Evolutionary conservation across 2,888 invertebrate species (phyloP).

Genomic region (Anagyrus pseudococci): DNA sequence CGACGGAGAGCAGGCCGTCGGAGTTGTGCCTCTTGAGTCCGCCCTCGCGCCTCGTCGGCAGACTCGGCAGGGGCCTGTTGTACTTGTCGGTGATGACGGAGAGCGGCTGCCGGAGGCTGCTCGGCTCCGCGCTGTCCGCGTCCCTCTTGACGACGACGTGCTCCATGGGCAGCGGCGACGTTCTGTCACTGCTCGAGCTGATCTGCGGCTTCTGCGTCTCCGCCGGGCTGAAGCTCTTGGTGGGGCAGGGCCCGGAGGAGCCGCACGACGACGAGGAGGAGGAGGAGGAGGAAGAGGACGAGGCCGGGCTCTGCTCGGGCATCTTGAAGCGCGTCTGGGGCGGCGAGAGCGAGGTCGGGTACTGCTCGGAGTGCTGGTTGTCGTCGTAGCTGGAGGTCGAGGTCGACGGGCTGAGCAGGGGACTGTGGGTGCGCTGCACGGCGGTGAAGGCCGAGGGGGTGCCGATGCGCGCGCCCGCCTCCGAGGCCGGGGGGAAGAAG

Average conservation of each 20-base stretch:
- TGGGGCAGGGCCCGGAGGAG: constrained; percentile 39
- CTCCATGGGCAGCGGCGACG: constrained; percentile 50
- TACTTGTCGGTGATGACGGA: constrained; percentile 60
- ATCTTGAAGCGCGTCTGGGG: constrained; percentile 48
- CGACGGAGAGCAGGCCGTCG: constrained; percentile 54
- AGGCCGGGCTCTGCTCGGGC: constrained; percentile 51
- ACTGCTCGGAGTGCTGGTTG: constrained; percentile 62
- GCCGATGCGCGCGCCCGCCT: constrained; percentile 49
- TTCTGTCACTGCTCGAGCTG: constrained; percentile 56
- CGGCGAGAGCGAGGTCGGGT: constrained; percentile 50
- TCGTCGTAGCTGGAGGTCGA: constrained; percentile 72
- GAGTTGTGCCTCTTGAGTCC: constrained; percentile 53
- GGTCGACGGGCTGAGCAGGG: constrained; percentile 75
- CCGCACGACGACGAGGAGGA: constrained; percentile 32
- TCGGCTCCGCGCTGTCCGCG: constrained; percentile 26
- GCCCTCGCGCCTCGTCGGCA: constrained; percentile 43
- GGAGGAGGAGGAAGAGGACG: constrained; percentile 41
- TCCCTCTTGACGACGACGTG: constrained; percentile 39
- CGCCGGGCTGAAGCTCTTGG: constrained; percentile 46
- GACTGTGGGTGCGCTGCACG: constrained; percentile 66
- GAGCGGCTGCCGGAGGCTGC: constrained; percentile 51
- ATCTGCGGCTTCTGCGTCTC: constrained; percentile 59
- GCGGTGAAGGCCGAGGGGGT: constrained; percentile 60
- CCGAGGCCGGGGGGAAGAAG: constrained; percentile 57
- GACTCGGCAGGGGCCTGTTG: constrained; percentile 46